Percentiles rank a stretch among this genome's conserved stretches.
Evolutionary conservation across 1,140 invertebrate species (phyloP).

Genomic region (Drosophila micromelanica): DNA sequence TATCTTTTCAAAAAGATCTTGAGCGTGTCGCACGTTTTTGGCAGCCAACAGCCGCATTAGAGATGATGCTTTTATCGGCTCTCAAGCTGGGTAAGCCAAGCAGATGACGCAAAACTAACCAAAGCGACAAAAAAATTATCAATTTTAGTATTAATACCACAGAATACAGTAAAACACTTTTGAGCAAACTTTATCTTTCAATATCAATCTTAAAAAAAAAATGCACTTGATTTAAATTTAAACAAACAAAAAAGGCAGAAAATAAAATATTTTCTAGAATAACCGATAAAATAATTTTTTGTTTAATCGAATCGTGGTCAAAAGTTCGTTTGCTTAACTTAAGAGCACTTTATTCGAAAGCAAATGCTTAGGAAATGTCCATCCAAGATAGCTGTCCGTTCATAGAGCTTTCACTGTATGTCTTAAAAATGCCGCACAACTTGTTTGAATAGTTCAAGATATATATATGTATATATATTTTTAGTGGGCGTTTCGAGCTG

Average conservation of each 20-base stretch:
- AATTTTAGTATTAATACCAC: constrained; percentile 3
- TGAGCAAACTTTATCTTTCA: background rate
- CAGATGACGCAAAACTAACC: constrained; percentile 11
- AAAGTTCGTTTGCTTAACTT: too few species aligned
- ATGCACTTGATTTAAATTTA: too few species aligned
- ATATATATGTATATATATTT: background rate
- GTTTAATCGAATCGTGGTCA: too few species aligned
- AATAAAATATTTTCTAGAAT: too few species aligned
- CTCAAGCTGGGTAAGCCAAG: constrained; percentile 81
- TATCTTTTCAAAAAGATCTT: constrained; percentile 36
- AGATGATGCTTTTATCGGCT: constrained; percentile 84
- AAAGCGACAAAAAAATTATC: background rate
- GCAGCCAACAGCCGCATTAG: constrained; percentile 37
- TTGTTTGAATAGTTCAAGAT: constrained; percentile 18
- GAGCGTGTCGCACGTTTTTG: constrained; percentile 19
- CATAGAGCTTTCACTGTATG: background rate
- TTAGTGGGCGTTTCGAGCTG: constrained; percentile 60
- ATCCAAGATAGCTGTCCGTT: background rate
- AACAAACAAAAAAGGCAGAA: too few species aligned
- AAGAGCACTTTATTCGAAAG: background rate
- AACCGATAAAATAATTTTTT: too few species aligned
- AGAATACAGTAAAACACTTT: background rate
- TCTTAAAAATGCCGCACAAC: constrained; percentile 18
- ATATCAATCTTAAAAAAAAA: too few species aligned
- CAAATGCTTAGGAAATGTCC: background rate